Evolutionary conservation across 2,888 invertebrate species (phyloP).

Genomic region (Andrena dorsata): DNA sequence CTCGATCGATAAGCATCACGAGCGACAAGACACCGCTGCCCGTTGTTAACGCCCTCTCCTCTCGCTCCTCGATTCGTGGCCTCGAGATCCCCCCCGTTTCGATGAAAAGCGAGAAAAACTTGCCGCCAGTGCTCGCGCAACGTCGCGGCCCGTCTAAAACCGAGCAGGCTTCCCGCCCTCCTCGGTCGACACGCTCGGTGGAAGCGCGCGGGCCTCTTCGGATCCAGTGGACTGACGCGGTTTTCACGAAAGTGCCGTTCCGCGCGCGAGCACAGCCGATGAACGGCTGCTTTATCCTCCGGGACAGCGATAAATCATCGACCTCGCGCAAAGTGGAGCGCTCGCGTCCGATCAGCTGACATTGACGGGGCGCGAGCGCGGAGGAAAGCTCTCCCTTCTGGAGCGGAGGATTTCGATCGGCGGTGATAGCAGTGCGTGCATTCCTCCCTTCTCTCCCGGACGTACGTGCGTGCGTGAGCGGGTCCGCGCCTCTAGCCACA

Average conservation of each 20-base stretch:
- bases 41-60: constrained; percentile 13
- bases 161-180: not conserved
- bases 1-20: not conserved
- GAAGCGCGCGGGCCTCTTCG: not conserved
- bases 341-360: constrained; percentile 65
- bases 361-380: constrained; percentile 54
- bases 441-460: constrained; percentile 48
- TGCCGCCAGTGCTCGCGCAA: not conserved
- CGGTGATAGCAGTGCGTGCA: constrained; percentile 43
- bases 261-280: constrained; percentile 8
- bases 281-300: constrained; percentile 40
- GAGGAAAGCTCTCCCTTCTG: not conserved
- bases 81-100: not conserved
- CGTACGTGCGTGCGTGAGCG: constrained; percentile 32
- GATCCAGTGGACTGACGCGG: not conserved
- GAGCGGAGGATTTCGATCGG: constrained; percentile 35
- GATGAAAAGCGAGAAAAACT: not conserved
- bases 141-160: not conserved
- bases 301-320: constrained; percentile 49
- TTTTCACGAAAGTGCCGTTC: constrained; percentile 32
- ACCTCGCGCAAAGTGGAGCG: constrained; percentile 17
- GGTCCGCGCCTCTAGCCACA: too few relatives aligned
- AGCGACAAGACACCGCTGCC: not conserved
- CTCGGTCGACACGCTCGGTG: too few relatives aligned
- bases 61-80: not conserved